phyloP scores from a whole-genome alignment of 2,113 vertebrate genomes.

The Protomyctophum bolini region DNA sequence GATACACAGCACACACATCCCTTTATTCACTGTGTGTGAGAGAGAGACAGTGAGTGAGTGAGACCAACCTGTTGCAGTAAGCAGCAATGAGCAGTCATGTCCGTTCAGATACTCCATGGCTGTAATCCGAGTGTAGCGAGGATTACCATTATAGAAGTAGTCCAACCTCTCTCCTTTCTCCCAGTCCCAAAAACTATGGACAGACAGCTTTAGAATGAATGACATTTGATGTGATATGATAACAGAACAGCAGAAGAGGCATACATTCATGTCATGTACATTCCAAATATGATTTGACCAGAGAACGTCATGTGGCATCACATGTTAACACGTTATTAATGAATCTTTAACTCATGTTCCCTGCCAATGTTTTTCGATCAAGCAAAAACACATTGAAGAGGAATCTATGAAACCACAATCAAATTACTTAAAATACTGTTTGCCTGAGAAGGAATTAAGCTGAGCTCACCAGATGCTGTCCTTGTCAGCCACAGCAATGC shows the following conservation, averaged over 20 bases:
- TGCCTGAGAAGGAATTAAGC: no score
- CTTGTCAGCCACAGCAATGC: slow-evolving; percentile 95
- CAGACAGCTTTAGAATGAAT: neutral
- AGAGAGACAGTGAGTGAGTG: neutral
- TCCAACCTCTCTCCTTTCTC: slow-evolving; percentile 96
- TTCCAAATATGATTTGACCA: no score
- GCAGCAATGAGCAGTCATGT: slow-evolving; percentile 71
- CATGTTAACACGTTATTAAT: no score
- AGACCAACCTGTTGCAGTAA: slow-evolving; percentile 68
- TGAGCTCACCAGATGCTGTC: slow-evolving; percentile 93
- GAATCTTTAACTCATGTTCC: neutral
- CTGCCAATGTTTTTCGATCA: slow-evolving; percentile 2
- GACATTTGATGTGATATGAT: no score
- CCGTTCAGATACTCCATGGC: slow-evolving; percentile 98
- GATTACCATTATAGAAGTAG: slow-evolving; percentile 98
- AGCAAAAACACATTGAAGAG: no score
- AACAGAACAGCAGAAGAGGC: no score
- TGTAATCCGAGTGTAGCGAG: slow-evolving; percentile 94
- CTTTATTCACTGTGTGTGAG: neutral
- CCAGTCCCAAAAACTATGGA: slow-evolving; percentile 95
- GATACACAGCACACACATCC: no score
- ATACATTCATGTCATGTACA: no score
- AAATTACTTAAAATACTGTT: no score
- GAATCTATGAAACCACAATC: no score
- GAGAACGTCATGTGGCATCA: no score